phyloP scores from a whole-genome alignment of 2,888 invertebrate species.

The Phyto melanocephala region DNA sequence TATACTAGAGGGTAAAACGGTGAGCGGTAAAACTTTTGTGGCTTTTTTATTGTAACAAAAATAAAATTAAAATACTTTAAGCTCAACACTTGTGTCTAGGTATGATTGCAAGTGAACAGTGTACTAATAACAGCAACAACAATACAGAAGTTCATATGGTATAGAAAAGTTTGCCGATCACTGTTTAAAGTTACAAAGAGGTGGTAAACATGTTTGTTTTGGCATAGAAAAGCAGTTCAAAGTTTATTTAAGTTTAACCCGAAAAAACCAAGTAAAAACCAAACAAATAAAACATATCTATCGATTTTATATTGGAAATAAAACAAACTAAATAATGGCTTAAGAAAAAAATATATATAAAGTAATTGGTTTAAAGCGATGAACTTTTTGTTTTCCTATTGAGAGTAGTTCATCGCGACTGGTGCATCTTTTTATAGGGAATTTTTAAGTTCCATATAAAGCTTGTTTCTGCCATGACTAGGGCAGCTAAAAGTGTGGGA shows the following conservation, averaged over 20 bases:
- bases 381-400: constrained; percentile 48
- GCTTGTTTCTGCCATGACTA: constrained; percentile 25
- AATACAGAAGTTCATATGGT: no score
- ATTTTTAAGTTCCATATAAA: constrained; percentile 13
- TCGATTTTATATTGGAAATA: constrained; percentile 22
- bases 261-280: constrained; percentile 32
- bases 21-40: no score
- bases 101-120: no score
- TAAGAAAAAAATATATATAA: neutral
- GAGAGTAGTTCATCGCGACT: constrained; percentile 24
- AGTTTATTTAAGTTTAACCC: constrained; percentile 59
- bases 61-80: no score
- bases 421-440: constrained; percentile 52
- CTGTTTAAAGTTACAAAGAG: constrained; percentile 13
- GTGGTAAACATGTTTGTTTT: constrained; percentile 56
- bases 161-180: no score
- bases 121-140: no score
- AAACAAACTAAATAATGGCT: neutral
- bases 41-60: no score
- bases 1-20: no score
- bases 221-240: constrained; percentile 37
- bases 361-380: constrained; percentile 57
- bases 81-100: no score
- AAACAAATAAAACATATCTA: neutral
- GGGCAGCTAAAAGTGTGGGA: constrained; percentile 49